A percentile compares a stretch with the other conserved stretches of the same genome.
Conservation (phyloP, 2,797 vertebrate species). For the Hyperoplus immaculatus region DNA sequence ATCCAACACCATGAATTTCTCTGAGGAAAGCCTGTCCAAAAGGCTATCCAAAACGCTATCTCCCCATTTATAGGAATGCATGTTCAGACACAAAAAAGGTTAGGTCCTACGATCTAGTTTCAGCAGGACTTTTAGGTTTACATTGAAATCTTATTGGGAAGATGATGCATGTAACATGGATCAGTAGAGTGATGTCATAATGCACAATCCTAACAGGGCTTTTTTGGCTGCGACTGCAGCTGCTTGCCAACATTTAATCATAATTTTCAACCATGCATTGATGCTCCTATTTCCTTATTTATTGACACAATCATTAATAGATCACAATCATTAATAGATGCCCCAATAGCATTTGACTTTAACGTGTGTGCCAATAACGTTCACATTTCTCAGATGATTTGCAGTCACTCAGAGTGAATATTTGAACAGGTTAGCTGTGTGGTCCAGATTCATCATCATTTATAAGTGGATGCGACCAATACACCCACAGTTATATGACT, state of each 20-base stretch:
- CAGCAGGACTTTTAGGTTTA: neutral
- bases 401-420: neutral
- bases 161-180: neutral
- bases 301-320: too few relatives aligned
- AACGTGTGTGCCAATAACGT: neutral
- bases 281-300: neutral
- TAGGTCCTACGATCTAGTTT: neutral
- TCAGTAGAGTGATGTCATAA: neutral
- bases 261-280: neutral
- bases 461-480: neutral
- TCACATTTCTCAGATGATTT: neutral
- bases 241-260: neutral
- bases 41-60: too few relatives aligned
- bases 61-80: neutral
- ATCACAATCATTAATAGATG: neutral
- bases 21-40: neutral
- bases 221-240: neutral
- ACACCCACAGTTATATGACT: neutral
- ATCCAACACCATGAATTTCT: neutral
- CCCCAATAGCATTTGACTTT: neutral
- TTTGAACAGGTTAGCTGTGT: neutral
- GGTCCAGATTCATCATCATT: slow-evolving; percentile 1
- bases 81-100: neutral
- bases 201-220: neutral
- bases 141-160: neutral